Base-by-base conservation (phyloP, 2,113 vertebrate genomes). In the Haplochromis vanheusdeni region DNA sequence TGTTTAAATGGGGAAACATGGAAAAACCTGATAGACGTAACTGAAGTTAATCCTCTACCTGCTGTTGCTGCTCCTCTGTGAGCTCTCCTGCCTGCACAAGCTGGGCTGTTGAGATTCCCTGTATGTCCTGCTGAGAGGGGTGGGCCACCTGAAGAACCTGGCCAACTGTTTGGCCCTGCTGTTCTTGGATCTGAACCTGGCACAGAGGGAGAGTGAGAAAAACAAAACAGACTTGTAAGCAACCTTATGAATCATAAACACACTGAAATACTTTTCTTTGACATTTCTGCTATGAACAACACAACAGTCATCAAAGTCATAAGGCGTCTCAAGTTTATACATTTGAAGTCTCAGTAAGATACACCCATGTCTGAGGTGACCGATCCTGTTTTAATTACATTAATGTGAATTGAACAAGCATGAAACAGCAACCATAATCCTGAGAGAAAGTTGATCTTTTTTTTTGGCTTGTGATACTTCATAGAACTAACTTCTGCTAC, bases 21-120 rank as follows among this genome's bases (percentile, higher is more conserved):
- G 5, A 68, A n/a, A 9, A 62, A 82, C 21, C n/a, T 45, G 6
- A 84, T 54, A 23, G 5, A n/a, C 3, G 8, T 7, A 33, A 31
- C 26, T 14, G 8, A 77, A 40, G 81, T 35, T 6, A 33, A 79
- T 55, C 40, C 2, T 42, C 47, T 91, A 97, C 96, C 95, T 99
- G 98, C 92, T 99, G 98, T 85, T 99, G 98, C 75, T 99, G 99
- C 45, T 99, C 98, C 85, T 99, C 98, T 51, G 98, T 98, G 26
- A 99, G 97, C 90, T 99, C 98, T 1, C 97, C 95, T 37, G 97
- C 97, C 89, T 99, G 98, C 87, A 99, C 95, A 60, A 97, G 92
- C 70, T 99, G 98, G 82, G 97, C 97, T 96, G 98, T 91, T 93
- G 97, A 94, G 88, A 98, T 96, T 8, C 97, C 98, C 91, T 99